Evolutionary conservation across 2,113 vertebrate species (phyloP).

Genomic region (Mugil cephalus): DNA sequence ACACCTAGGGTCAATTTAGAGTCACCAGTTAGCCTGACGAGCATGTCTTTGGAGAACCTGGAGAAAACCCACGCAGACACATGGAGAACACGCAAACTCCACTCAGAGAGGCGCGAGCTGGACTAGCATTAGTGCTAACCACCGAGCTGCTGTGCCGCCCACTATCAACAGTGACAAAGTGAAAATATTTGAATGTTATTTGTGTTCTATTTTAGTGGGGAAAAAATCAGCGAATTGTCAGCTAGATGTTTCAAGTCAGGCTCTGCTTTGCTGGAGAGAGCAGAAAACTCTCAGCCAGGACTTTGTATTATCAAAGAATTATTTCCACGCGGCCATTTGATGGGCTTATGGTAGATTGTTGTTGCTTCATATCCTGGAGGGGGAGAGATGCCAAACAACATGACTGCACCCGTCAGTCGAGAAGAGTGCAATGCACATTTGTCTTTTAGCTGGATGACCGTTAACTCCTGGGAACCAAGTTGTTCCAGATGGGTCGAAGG

Average conservation of each 20-base stretch:
- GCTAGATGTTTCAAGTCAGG: conserved; percentile 62
- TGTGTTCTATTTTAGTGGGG: conserved; percentile 13
- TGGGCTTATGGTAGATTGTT: conserved; percentile 58
- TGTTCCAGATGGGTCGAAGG: conserved; percentile 71
- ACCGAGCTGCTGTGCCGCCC: too few species aligned
- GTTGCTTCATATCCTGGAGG: conserved; percentile 59
- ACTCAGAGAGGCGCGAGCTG: too few species aligned
- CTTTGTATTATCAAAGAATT: conserved; percentile 75
- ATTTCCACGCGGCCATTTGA: conserved; percentile 59
- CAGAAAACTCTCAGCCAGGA: conserved; percentile 62
- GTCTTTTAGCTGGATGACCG: conserved; percentile 75
- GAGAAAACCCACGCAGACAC: too few species aligned
- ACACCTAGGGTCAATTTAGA: too few species aligned
- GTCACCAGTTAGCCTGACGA: too few species aligned
- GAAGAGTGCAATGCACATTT: conserved; percentile 72
- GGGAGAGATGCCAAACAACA: conserved; percentile 65
- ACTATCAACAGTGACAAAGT: too few species aligned
- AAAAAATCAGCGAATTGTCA: conserved; percentile 53
- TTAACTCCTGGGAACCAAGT: conserved; percentile 65
- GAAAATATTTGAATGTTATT: conserved; percentile 25
- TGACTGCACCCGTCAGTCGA: conserved; percentile 53
- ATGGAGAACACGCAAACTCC: too few species aligned
- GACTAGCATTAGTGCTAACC: too few species aligned
- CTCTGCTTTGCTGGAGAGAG: conserved; percentile 55
- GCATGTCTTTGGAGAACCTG: too few species aligned